These are phyloP conservation scores for Napeogenes inachia DNA, from an alignment of 2,888 invertebrate species.

Conservation along the genomic window DNA sequence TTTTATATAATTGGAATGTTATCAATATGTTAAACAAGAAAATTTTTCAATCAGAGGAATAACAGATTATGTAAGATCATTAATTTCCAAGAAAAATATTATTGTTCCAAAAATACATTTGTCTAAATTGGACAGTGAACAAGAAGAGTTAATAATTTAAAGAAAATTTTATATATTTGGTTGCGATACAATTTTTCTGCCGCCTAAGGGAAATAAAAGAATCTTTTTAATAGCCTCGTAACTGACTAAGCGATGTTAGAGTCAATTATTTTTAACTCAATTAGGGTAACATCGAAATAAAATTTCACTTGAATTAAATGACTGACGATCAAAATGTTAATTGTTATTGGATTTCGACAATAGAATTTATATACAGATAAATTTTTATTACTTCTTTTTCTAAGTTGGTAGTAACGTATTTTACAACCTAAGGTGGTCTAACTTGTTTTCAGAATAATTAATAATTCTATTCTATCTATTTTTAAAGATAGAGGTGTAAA, in stretches of 20 bases:
- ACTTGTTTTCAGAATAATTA: constrained; percentile 11
- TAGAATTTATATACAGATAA: constrained; percentile 39
- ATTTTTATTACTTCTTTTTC: constrained; percentile 33
- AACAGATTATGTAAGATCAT: too few relatives aligned
- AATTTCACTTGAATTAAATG: constrained; percentile 23
- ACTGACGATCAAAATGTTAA: constrained; percentile 30
- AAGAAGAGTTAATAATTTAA: neutral
- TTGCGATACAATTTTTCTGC: neutral
- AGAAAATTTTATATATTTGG: neutral
- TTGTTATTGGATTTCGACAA: constrained; percentile 38
- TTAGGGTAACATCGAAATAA: constrained; percentile 22
- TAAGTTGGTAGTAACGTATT: too few relatives aligned
- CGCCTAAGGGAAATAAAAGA: neutral
- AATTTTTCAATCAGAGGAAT: too few relatives aligned
- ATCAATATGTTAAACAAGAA: too few relatives aligned
- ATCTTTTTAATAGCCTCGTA: constrained; percentile 5
- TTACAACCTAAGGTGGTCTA: constrained; percentile 13
- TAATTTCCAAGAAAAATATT: too few relatives aligned
- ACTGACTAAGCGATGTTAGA: constrained; percentile 12
- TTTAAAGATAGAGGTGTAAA: neutral
- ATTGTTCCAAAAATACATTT: too few relatives aligned
- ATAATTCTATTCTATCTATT: too few relatives aligned
- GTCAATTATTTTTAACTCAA: constrained; percentile 26
- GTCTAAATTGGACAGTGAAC: neutral
- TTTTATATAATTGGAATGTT: too few relatives aligned